Evolutionary conservation across 2,888 invertebrate genomes (phyloP), one percentile per base, ranked within the genome.

Genomic region (Tenthredo amoena): DNA sequence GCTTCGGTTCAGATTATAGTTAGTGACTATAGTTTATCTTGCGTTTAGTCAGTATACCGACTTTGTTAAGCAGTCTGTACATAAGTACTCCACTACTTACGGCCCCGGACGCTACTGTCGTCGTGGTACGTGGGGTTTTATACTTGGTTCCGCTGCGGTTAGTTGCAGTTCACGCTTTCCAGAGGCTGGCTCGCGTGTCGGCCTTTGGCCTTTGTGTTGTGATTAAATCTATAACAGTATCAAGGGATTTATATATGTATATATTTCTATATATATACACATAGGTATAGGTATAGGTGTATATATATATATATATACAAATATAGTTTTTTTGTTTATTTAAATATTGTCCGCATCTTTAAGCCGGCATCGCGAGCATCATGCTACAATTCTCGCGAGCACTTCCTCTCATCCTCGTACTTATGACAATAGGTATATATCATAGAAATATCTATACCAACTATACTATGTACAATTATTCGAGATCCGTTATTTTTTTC

Each of bases 391-490:
- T 62, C 40, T 15, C n/a, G 21, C 58, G 81, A 62, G 62, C 81
- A 62, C 62, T 81, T 62, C 37, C 62, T 62, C 31, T 85, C 85
- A 76, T 87, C 84, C 87, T 90, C 50, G 84, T 90, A 84, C 86
- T 91, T 71, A 76, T 90, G 85, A 86, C 88, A 86, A 85, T 90
- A 86, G 91, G 89, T 91, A 90, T 86, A 90, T 86, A 77, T 81
- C 40, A 81, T 18, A 62, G 40, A 47, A 37, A 81, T 37, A 40
- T 77, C 15, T 77, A 43, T 43, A 15, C 15, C 12, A 15, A 26
- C 40, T 74, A 34, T 74, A 74, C 12, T 15, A 74, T 74, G 72
- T 12, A 74, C 7, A 3, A 43, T 43, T 43, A 9, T 43, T 74
- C 15, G 1, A 43, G 18, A 31, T 4, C 12, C 9, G 43, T 74